Conservation (phyloP, 2,113 vertebrate genomes). For the Oreotrochilus melanogaster region DNA sequence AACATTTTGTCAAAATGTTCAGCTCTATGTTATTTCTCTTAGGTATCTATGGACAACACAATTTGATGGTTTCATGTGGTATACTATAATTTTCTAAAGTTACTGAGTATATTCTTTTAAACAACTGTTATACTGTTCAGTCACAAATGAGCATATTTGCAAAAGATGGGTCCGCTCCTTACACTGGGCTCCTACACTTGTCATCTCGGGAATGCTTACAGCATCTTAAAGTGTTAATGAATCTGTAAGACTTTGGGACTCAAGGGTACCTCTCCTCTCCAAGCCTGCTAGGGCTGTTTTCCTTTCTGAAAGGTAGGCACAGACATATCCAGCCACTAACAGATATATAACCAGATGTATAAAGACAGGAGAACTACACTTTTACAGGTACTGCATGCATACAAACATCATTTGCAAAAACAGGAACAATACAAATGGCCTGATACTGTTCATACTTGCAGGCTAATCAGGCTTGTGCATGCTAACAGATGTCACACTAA, state of each 20-base stretch:
- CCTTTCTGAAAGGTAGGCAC: not conserved
- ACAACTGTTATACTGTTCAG: not conserved
- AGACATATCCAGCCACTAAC: not conserved
- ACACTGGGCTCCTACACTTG: not conserved
- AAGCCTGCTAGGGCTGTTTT: not conserved
- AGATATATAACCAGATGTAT: not conserved
- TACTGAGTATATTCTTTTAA: not conserved
- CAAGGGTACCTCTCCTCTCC: fast-evolving
- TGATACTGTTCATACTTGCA: not conserved
- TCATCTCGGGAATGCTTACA: not conserved
- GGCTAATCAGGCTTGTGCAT: not conserved
- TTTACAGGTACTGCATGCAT: not conserved
- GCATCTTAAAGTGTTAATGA: not conserved
- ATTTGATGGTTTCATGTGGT: not conserved
- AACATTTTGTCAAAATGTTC: not conserved
- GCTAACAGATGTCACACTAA: not conserved
- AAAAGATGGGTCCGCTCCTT: not conserved
- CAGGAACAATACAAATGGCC: not conserved
- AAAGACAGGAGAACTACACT: not conserved
- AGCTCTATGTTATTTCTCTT: not conserved
- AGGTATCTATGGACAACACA: not conserved
- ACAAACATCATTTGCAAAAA: not conserved
- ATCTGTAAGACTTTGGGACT: not conserved
- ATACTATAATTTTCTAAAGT: not conserved
- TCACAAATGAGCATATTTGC: not conserved